Percentiles rank a stretch among this genome's conserved stretches.
Conservation (phyloP, 1,140 invertebrate species). For the Bombus cullumanus region DNA sequence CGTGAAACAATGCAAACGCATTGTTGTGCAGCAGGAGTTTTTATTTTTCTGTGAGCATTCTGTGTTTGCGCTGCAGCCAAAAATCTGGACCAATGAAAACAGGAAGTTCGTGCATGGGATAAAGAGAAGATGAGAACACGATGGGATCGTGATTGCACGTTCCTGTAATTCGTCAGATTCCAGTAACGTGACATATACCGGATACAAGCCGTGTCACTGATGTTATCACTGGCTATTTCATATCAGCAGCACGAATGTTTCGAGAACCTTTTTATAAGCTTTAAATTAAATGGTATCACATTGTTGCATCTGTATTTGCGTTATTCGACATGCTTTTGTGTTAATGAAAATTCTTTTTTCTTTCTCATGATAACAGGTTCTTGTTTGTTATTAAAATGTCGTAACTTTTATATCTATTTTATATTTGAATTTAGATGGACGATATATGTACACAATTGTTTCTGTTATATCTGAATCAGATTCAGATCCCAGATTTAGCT, state of each 20-base stretch:
- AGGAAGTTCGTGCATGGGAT: background rate
- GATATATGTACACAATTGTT: too few species aligned
- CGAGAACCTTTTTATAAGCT: background rate
- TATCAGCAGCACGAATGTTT: background rate
- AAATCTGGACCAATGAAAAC: background rate
- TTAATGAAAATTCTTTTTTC: background rate
- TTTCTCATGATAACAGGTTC: background rate
- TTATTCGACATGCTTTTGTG: too few species aligned
- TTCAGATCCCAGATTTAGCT: background rate
- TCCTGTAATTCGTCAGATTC: background rate
- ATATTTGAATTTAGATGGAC: background rate
- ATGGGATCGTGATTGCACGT: background rate
- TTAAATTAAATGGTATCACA: background rate
- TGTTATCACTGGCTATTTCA: background rate
- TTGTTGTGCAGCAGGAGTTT: too few species aligned
- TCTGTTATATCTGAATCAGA: background rate
- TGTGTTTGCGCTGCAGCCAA: background rate
- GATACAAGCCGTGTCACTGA: constrained; percentile 4
- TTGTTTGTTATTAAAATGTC: too few species aligned
- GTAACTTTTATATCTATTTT: background rate
- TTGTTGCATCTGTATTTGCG: background rate
- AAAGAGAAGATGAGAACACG: background rate
- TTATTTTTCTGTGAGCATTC: background rate
- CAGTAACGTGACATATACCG: background rate
- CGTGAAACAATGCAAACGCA: background rate